These are phyloP conservation scores for Dipodomys ordii DNA, from an alignment of 2,113 vertebrate species.

Conservation along the genomic window DNA sequence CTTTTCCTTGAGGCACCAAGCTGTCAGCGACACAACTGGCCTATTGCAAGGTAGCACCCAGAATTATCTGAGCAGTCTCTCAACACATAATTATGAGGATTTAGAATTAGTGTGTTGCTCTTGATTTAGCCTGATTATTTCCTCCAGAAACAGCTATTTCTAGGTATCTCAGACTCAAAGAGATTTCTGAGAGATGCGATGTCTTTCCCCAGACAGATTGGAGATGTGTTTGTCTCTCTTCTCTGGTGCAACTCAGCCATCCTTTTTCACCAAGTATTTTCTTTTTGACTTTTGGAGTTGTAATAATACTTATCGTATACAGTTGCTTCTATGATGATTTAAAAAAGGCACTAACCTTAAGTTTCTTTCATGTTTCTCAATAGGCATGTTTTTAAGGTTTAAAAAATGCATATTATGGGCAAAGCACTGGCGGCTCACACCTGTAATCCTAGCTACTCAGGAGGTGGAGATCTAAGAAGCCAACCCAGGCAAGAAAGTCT, in stretches of 20 bases:
- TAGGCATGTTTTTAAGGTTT: background rate
- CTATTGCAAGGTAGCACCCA: slow-evolving; percentile 66
- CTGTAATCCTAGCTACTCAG: no score
- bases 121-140: slow-evolving; percentile 45
- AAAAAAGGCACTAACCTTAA: background rate
- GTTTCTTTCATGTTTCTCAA: background rate
- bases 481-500: no score
- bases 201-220: background rate
- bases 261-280: background rate
- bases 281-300: background rate
- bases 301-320: background rate
- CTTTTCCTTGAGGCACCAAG: slow-evolving; percentile 40
- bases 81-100: slow-evolving; percentile 69
- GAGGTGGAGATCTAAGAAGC: no score
- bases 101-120: slow-evolving; percentile 54
- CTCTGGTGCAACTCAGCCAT: background rate
- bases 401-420: background rate
- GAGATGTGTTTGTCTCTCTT: slow-evolving; percentile 24
- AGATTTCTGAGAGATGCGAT: slow-evolving; percentile 23
- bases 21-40: slow-evolving; percentile 69
- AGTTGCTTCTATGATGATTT: background rate
- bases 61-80: slow-evolving; percentile 70
- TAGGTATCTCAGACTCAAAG: background rate
- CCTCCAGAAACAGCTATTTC: slow-evolving; percentile 53
- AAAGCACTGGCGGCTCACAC: no score